Evolutionary conservation across 2,888 invertebrate genomes (phyloP).

Genomic region (Colletes collaris): DNA sequence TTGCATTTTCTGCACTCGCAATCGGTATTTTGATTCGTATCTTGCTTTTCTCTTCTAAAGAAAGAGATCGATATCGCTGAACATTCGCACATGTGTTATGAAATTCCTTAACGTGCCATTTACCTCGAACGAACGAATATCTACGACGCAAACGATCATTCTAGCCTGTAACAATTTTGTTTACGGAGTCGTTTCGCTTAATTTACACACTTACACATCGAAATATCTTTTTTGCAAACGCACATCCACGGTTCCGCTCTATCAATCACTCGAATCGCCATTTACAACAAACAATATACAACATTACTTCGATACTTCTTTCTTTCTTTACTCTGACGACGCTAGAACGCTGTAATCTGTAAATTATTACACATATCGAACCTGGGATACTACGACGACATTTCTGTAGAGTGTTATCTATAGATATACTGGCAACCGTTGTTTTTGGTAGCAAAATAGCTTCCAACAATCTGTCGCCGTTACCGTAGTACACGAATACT

Average conservation of each 20-base stretch:
- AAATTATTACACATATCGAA: slow-evolving; percentile 42
- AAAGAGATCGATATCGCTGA: not conserved
- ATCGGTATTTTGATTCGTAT: not conserved
- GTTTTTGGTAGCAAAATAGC: not conserved
- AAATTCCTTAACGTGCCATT: not conserved
- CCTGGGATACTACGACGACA: slow-evolving; percentile 39
- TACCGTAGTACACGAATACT: not conserved
- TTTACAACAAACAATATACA: slow-evolving; percentile 7
- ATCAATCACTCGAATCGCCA: slow-evolving; percentile 1
- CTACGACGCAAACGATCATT: slow-evolving; percentile 15
- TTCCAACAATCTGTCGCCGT: not conserved
- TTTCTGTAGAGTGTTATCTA: slow-evolving; percentile 28
- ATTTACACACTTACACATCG: slow-evolving; percentile 7
- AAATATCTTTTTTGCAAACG: slow-evolving; percentile 3
- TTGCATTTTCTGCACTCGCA: no score
- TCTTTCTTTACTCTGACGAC: slow-evolving; percentile 28
- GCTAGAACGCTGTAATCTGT: slow-evolving; percentile 41
- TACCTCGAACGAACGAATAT: slow-evolving; percentile 10
- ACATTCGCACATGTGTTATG: not conserved
- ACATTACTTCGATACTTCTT: slow-evolving; percentile 20
- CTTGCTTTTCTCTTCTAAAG: not conserved
- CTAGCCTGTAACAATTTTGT: not conserved
- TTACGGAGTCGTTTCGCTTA: not conserved
- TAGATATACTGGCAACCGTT: slow-evolving; percentile 13
- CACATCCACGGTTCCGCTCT: not conserved